These are phyloP conservation scores for Lycodopsis pacificus DNA, from an alignment of 2,797 vertebrate genomes.

Conservation along the genomic window DNA sequence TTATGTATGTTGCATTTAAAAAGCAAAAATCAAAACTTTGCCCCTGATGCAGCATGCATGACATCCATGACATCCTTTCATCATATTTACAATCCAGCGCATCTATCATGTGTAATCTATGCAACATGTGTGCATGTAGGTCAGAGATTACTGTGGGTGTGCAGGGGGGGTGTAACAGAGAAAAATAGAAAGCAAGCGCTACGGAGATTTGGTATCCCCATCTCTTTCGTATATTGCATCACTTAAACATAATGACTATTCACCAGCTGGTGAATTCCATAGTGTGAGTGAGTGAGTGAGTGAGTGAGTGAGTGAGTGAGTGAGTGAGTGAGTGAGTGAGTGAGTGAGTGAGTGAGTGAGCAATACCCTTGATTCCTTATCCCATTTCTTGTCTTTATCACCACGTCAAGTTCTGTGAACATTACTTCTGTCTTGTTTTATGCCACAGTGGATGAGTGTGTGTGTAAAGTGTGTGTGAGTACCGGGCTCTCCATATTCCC, in stretches of 20 bases:
- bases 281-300: background rate
- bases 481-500: background rate
- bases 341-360: background rate
- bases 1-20: background rate
- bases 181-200: background rate
- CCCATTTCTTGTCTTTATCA: background rate
- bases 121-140: too few species aligned
- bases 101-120: too few species aligned
- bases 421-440: background rate
- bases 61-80: too few species aligned
- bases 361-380: background rate
- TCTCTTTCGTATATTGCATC: constrained; percentile 7
- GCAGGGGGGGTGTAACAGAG: too few species aligned
- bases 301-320: background rate
- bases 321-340: too few species aligned
- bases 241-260: background rate
- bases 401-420: background rate
- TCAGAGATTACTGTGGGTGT: too few species aligned
- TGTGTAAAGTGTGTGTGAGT: background rate
- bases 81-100: too few species aligned
- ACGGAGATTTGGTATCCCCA: background rate
- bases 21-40: background rate
- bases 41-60: too few species aligned
- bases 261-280: background rate
- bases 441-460: background rate